phyloP scores from a whole-genome alignment of 2,797 vertebrate species.

The Pempheris klunzingeri region DNA sequence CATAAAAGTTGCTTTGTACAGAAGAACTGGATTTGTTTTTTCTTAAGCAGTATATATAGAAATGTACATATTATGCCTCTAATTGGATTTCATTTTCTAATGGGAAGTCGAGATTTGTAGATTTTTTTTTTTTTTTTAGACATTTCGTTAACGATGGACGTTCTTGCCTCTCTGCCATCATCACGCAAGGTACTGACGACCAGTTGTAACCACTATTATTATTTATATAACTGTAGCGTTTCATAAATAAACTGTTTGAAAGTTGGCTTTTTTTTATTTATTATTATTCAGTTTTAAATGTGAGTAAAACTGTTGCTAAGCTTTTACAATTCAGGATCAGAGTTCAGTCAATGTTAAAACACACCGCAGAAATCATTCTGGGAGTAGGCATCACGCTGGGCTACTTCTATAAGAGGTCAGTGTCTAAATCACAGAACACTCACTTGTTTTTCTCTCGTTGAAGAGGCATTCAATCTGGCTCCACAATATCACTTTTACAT shows the following conservation, averaged over 20 bases:
- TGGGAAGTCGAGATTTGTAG: constrained; percentile 72
- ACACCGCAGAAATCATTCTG: constrained; percentile 71
- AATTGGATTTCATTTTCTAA: constrained; percentile 68
- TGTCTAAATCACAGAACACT: constrained; percentile 31
- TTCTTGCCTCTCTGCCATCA: constrained; percentile 64
- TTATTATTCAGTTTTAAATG: constrained; percentile 9
- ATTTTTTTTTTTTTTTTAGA: too few species aligned
- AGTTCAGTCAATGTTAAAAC: constrained; percentile 1
- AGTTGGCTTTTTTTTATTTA: constrained; percentile 17
- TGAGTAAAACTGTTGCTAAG: not conserved
- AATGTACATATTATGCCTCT: constrained; percentile 72
- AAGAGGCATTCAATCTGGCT: not conserved
- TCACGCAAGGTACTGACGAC: constrained; percentile 81
- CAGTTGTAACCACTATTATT: constrained; percentile 85
- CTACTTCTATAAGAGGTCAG: constrained; percentile 88
- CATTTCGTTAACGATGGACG: constrained; percentile 71
- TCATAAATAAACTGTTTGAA: constrained; percentile 80
- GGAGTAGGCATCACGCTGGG: constrained; percentile 86
- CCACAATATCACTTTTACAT: not conserved
- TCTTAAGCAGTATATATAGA: constrained; percentile 69
- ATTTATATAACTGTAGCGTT: constrained; percentile 81
- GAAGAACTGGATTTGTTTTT: constrained; percentile 75
- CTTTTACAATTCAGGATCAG: not conserved
- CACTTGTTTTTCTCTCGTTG: not conserved
- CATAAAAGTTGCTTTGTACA: constrained; percentile 66